Evolutionary conservation across 2,888 invertebrate species (phyloP).

Genomic region (Proisotoma minuta): DNA sequence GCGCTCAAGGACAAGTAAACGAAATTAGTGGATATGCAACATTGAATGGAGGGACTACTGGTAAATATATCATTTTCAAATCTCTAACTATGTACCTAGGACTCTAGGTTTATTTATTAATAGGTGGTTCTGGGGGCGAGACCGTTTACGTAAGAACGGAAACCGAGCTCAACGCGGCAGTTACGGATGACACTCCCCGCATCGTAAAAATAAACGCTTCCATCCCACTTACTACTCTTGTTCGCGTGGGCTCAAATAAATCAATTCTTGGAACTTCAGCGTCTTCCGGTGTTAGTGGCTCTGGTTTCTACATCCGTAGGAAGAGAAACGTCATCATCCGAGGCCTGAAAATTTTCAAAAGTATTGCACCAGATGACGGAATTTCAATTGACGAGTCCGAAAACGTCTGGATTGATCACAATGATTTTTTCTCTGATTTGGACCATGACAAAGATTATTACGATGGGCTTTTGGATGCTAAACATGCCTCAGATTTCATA

Average conservation of each 20-base stretch:
- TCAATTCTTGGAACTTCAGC: constrained; percentile 13
- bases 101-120: background rate
- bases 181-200: constrained; percentile 6
- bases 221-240: constrained; percentile 7
- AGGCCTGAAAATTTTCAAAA: constrained; percentile 12
- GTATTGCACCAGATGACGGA: constrained; percentile 19
- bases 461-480: constrained; percentile 20
- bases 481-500: constrained; percentile 21
- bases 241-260: constrained; percentile 18
- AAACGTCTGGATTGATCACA: constrained; percentile 23
- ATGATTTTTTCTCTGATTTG: constrained; percentile 20
- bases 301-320: constrained; percentile 20
- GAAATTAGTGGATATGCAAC: constrained; percentile 16
- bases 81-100: background rate
- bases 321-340: constrained; percentile 20
- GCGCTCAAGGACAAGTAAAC: background rate
- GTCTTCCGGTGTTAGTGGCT: background rate
- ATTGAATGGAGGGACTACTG: constrained; percentile 14
- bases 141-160: constrained; percentile 12
- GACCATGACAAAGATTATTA: constrained; percentile 21
- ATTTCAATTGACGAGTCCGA: constrained; percentile 22
- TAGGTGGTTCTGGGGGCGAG: constrained; percentile 19
- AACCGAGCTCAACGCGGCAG: constrained; percentile 16
- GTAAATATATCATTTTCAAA: constrained; percentile 2
- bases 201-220: constrained; percentile 11